These are phyloP conservation scores for Gobius niger DNA, from an alignment of 2,113 vertebrate genomes.

Conservation along the genomic window DNA sequence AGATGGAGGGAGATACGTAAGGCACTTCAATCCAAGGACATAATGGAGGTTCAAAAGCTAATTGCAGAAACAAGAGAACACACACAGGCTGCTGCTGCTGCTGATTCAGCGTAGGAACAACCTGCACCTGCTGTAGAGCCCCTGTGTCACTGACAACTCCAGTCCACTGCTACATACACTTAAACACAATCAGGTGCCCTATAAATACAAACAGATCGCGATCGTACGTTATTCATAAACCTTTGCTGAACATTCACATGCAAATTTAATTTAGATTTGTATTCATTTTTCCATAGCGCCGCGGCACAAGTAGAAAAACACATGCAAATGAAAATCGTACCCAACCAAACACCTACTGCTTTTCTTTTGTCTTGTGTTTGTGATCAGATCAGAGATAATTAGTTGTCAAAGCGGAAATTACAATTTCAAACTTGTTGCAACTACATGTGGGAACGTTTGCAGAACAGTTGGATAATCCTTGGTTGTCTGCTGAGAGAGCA, in stretches of 20 bases:
- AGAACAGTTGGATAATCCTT: too few species aligned
- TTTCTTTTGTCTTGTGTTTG: constrained; percentile 28
- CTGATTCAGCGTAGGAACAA: constrained; percentile 52
- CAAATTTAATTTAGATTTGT: constrained; percentile 5
- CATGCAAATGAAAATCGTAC: constrained; percentile 18
- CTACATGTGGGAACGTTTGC: not conserved
- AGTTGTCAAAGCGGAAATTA: constrained; percentile 42
- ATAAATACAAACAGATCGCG: too few species aligned
- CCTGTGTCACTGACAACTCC: constrained; percentile 11
- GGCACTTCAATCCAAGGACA: constrained; percentile 42
- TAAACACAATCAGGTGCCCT: not conserved
- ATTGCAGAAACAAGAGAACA: constrained; percentile 44
- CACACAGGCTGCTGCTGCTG: constrained; percentile 9
- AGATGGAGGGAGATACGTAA: constrained; percentile 22
- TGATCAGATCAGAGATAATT: constrained; percentile 51
- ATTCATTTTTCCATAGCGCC: constrained; percentile 1
- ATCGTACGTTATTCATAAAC: not conserved
- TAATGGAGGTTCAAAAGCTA: constrained; percentile 37
- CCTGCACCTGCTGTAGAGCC: constrained; percentile 33
- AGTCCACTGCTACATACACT: constrained; percentile 1
- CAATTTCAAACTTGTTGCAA: constrained; percentile 17
- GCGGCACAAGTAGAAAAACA: constrained; percentile 1
- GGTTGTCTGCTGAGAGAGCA: too few species aligned
- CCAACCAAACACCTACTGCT: constrained; percentile 10
- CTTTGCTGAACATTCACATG: not conserved